Evolutionary conservation across 2,888 invertebrate species (phyloP), one percentile per base, ranked within the genome.

Genomic region (Buathra laborator): DNA sequence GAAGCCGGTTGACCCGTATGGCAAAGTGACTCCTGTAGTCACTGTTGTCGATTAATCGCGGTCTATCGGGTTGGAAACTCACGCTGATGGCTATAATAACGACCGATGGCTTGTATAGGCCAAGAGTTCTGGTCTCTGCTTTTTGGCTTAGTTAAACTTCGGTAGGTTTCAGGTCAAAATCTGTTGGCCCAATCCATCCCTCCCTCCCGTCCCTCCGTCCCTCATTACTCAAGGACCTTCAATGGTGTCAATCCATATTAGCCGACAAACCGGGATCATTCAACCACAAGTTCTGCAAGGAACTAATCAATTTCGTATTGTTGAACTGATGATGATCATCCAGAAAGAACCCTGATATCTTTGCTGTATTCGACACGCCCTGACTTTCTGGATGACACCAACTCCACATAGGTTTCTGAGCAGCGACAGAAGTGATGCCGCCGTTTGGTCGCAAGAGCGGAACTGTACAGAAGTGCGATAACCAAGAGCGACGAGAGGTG

Each of bases 391-490:
- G 14, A 62, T 14, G 29, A 32, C 32, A 3, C n/a, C 12, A 32
- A 32, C 14, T 24, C 29, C 14, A 7, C n/a, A 6, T 12, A 29
- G 14, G 32, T 62, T 62, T 32, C 59, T 6, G 29, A 62, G 32
- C 12, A 32, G 7, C 32, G 29, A n/a, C 3, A 16, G 66, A 37
- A 43, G 66, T 9, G 66, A 66, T 19, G 19, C 66, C 16, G 16
- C 12, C 24, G 59, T 62, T 62, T 32, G 59, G 43, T 43, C 43
- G 16, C 43, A n/a, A 7, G 4, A 66, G 37, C 43, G 37, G n/a
- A 66, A 66, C 16, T 66, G 16, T 43, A 66, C 43, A 14, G 37
- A 66, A 67, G 64, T 29, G 64, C 19, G 75, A 64, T 64, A 64
- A 75, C 48, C 56, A 29, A 67, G 43, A 67, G 43, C 46, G 67